Base-by-base conservation (phyloP, 2,888 invertebrate species). In the Microctonus aethiopoides region DNA sequence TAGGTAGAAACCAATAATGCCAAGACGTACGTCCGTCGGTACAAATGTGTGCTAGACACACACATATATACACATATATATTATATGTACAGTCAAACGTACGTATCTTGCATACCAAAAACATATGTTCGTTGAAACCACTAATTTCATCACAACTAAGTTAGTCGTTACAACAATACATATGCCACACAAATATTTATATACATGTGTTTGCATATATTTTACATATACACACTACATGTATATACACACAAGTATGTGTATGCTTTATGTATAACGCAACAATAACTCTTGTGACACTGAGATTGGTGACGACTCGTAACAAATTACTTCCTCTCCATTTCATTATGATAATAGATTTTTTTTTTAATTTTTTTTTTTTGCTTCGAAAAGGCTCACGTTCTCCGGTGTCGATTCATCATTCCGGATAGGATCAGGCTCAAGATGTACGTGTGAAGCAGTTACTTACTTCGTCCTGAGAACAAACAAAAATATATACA, bases 391-490 rank as follows among this genome's bases (percentile, higher is more conserved):
- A 41, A 79, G 78, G 80, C 84, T 86, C 83, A 86, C 85, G 81
- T 82, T 82, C 72, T 78, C 74, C 69, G 78, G 75, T 78, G 69
- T 74, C 76, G 77, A 74, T 68, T 71, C 71, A 63, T 74, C 71
- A 68, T 70, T 61, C 72, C 72, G 71, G 75, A 73, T 57, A 57
- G 57, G 57, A 57, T 57, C 57, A 34, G 20, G 24, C 46, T 57
- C n/a, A n/a, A 63, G 65, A 72, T 76, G 73, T 76, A 71, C 76
- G 73, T 76, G 72, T 73, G 72, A 78, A 76, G 75, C 78, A 76
- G 83, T 78, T 86, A 87, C 87, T 87, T 86, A 87, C 87, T 87
- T 87, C 87, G 82, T 83, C 87, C 87, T 87, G 83, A 76, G 81
- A 86, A 83, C 84, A 86, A 81, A 86, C 74, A 86, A 83, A 83